These are phyloP conservation scores for Palythoa heliodiscus DNA, from an alignment of 92 coral and sea anemone species.

Conservation along the genomic window DNA sequence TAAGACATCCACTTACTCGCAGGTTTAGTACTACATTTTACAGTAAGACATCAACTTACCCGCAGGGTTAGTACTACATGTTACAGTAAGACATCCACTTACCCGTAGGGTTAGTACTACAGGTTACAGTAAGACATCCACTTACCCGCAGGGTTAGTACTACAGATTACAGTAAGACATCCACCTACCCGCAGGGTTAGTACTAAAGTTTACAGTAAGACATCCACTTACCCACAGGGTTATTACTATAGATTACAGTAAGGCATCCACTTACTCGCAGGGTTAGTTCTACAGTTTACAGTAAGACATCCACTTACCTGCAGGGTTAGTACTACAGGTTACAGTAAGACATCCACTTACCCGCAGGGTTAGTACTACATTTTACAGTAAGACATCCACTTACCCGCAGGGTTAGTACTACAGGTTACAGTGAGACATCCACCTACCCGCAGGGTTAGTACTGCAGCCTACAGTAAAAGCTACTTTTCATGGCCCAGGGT, in stretches of 20 bases:
- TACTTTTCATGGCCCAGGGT: too few species aligned
- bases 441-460: conserved; percentile 84
- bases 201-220: conserved; percentile 41
- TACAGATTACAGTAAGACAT: conserved; percentile 54
- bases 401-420: conserved; percentile 80
- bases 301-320: conserved; percentile 84
- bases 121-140: conserved; percentile 64
- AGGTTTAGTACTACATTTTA: conserved; percentile 58
- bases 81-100: conserved; percentile 73
- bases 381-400: conserved; percentile 67
- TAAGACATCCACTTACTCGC: conserved; percentile 86
- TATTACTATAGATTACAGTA: conserved; percentile 20
- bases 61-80: conserved; percentile 62
- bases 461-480: neutral
- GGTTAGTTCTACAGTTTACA: conserved; percentile 47
- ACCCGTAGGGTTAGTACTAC: conserved; percentile 75
- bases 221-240: conserved; percentile 90
- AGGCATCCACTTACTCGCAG: conserved; percentile 87
- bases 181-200: conserved; percentile 86
- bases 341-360: conserved; percentile 78
- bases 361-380: conserved; percentile 69
- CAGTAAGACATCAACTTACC: conserved; percentile 84
- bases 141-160: conserved; percentile 83
- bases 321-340: conserved; percentile 62
- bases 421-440: conserved; percentile 59